These are phyloP conservation scores for Thunnus albacares DNA, from an alignment of 2,797 vertebrate genomes.

Conservation along the genomic window DNA sequence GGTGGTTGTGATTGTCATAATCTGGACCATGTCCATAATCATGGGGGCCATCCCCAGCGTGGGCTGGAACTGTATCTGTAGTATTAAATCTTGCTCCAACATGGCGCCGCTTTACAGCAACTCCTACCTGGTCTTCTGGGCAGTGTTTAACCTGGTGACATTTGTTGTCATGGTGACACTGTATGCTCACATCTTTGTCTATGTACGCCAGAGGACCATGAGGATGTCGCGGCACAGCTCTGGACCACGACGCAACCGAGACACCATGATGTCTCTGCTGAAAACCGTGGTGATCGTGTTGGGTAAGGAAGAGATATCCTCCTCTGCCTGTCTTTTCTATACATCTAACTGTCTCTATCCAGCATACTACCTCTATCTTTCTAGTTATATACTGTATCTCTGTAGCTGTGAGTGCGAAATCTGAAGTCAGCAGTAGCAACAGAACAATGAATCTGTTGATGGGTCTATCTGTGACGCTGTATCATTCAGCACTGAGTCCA, in stretches of 20 bases:
- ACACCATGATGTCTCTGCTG: conserved; percentile 99
- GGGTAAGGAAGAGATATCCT: conserved; percentile 83
- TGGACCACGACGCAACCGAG: conserved; percentile 94
- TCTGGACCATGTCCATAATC: conserved; percentile 98
- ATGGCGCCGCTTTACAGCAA: conserved; percentile 99
- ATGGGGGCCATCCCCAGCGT: conserved; percentile 98
- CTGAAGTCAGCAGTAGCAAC: conserved; percentile 40
- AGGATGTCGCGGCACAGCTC: conserved; percentile 99
- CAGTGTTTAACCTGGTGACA: conserved; percentile 97
- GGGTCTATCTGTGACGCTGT: conserved; percentile 48
- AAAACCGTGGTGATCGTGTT: conserved; percentile 98
- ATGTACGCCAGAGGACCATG: conserved; percentile 99
- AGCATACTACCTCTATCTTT: neutral
- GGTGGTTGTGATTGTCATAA: conserved; percentile 97
- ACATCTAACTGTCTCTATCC: conserved; percentile 19
- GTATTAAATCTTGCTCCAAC: conserved; percentile 93
- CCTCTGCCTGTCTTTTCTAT: neutral
- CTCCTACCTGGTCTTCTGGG: conserved; percentile 99
- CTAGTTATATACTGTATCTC: neutral
- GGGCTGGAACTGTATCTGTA: conserved; percentile 99
- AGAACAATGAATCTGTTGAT: conserved; percentile 66
- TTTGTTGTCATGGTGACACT: conserved; percentile 99
- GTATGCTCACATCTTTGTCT: conserved; percentile 99
- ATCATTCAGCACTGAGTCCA: conserved; percentile 41
- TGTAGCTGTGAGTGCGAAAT: conserved; percentile 30